These are phyloP conservation scores for Sebastolobus altivelis DNA, from an alignment of 2,797 vertebrate species.

Conservation along the genomic window DNA sequence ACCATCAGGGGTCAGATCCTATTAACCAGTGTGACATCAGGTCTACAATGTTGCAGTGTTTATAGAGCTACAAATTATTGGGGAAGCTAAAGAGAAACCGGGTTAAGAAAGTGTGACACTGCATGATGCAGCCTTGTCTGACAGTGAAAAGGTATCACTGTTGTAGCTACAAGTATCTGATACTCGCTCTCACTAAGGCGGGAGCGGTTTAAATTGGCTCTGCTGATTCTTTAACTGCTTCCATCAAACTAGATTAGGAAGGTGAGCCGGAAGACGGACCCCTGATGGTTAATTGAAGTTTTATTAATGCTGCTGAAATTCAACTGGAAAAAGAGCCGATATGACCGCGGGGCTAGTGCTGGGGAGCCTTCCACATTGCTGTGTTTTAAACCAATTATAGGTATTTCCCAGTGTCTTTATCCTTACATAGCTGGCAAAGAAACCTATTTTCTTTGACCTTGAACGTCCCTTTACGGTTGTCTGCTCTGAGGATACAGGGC, in stretches of 20 bases:
- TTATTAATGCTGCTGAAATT: slow-evolving; percentile 83
- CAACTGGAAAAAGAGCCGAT: slow-evolving; percentile 69
- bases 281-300: slow-evolving; percentile 85
- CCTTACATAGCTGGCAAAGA: slow-evolving; percentile 69
- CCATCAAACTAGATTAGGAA: slow-evolving; percentile 77
- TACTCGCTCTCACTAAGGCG: slow-evolving; percentile 41
- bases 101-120: slow-evolving; percentile 47
- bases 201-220: slow-evolving; percentile 65
- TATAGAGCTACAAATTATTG: slow-evolving; percentile 65
- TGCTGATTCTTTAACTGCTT: slow-evolving; percentile 73
- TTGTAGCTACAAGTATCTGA: slow-evolving; percentile 47
- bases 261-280: slow-evolving; percentile 73
- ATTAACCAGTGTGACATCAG: slow-evolving; percentile 78
- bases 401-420: slow-evolving; percentile 79
- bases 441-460: slow-evolving; percentile 86
- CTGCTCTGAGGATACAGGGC: slow-evolving; percentile 73
- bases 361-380: slow-evolving; percentile 67
- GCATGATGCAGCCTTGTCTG: slow-evolving; percentile 46
- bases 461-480: slow-evolving; percentile 78
- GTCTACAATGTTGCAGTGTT: slow-evolving; percentile 61
- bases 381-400: slow-evolving; percentile 84
- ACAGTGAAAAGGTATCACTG: slow-evolving; percentile 41
- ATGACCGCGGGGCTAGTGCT: slow-evolving; percentile 75
- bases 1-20: slow-evolving; percentile 79
- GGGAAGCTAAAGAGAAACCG: slow-evolving; percentile 44